Conservation (phyloP, 2,113 vertebrate genomes). For the Morone chrysops region DNA sequence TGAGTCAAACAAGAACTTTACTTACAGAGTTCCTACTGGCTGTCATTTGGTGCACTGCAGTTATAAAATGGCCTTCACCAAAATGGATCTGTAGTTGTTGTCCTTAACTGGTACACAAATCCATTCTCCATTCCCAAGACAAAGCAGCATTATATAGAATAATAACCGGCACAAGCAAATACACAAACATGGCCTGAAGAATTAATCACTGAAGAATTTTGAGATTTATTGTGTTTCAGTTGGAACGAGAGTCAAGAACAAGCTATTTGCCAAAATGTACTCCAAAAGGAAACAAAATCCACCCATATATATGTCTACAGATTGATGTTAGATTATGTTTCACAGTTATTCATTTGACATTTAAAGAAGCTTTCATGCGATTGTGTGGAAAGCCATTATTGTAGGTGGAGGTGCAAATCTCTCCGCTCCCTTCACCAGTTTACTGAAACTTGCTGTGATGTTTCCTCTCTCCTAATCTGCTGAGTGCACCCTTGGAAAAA, state of each 20-base stretch:
- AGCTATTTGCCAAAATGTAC: not conserved
- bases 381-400: conserved; percentile 22
- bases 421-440: not conserved
- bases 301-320: conserved; percentile 8
- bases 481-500: conserved; percentile 40
- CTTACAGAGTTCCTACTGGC: conserved; percentile 14
- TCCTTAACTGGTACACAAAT: conserved; percentile 36
- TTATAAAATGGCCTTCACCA: not conserved
- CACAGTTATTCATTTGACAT: conserved; percentile 34
- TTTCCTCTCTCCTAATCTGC: conserved; percentile 58
- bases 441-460: conserved; percentile 23
- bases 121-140: conserved; percentile 23
- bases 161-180: conserved; percentile 32
- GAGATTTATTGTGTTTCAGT: conserved; percentile 32
- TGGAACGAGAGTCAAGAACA: conserved; percentile 35
- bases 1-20: conserved; percentile 36
- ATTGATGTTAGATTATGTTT: conserved; percentile 42
- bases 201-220: conserved; percentile 33
- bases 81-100: conserved; percentile 13
- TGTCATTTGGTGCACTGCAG: conserved; percentile 1
- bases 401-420: conserved; percentile 27
- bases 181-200: conserved; percentile 34
- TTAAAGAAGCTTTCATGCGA: conserved; percentile 19
- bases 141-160: conserved; percentile 47
- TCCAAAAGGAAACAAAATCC: not conserved